These are phyloP conservation scores for Drosophila pseudoobscura DNA, from an alignment of 1,140 invertebrate genomes.

Conservation along the genomic window DNA sequence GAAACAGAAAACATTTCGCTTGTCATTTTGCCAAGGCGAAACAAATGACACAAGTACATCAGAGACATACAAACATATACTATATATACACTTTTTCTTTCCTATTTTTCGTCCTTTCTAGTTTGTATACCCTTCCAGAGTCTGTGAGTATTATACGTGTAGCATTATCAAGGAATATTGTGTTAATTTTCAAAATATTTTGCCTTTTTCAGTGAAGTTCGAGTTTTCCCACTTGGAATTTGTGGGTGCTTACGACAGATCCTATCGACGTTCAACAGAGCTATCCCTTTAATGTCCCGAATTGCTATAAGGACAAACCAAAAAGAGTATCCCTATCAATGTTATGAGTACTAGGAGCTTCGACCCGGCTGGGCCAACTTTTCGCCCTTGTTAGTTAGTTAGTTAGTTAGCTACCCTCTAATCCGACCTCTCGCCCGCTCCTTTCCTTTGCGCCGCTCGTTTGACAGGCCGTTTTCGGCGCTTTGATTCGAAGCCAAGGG, in stretches of 20 bases:
- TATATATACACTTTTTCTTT: slow-evolving; percentile 6
- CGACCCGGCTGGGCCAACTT: neutral
- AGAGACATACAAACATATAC: slow-evolving; percentile 22
- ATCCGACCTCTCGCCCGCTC: neutral
- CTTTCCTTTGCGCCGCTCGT: slow-evolving; percentile 29
- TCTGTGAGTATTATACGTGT: too few species aligned
- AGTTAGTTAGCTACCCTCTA: slow-evolving; percentile 52
- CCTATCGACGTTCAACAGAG: too few species aligned
- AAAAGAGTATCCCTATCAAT: too few species aligned
- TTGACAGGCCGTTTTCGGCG: slow-evolving; percentile 72
- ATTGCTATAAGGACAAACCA: too few species aligned
- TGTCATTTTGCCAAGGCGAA: slow-evolving; percentile 68
- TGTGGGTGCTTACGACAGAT: too few species aligned
- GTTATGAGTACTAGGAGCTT: neutral
- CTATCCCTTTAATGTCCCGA: too few species aligned
- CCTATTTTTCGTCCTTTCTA: neutral
- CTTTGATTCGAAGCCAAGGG: slow-evolving; percentile 64
- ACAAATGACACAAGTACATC: slow-evolving; percentile 66
- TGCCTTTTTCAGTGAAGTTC: too few species aligned
- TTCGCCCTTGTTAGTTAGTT: slow-evolving; percentile 52
- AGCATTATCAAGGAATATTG: too few species aligned
- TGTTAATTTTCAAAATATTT: neutral
- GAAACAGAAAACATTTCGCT: slow-evolving; percentile 71
- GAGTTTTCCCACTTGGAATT: neutral
- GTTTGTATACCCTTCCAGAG: slow-evolving; percentile 1